phyloP scores from a whole-genome alignment of 2,113 vertebrate species.

The Hippolais icterina region DNA sequence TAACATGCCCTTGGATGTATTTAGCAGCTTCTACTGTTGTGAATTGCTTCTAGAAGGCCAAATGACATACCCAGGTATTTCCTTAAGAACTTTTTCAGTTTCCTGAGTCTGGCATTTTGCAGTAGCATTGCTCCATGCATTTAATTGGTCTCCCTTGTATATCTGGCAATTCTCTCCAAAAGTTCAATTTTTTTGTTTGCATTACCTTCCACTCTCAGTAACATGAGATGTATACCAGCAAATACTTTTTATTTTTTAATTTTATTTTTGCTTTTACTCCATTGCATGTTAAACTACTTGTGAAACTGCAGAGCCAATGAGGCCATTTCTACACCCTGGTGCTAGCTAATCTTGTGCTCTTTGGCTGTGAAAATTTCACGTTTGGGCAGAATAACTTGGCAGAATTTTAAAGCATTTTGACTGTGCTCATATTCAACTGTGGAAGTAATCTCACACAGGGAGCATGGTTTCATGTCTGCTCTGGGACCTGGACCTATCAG shows the following conservation, averaged over 20 bases:
- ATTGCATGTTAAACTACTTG: neutral
- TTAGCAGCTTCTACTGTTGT: neutral
- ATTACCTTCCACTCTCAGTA: neutral
- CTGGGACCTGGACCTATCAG: neutral
- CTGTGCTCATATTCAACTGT: neutral
- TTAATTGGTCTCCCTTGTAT: neutral
- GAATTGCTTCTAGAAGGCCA: neutral
- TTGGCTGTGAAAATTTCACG: neutral
- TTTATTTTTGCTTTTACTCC: neutral
- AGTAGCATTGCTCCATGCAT: neutral
- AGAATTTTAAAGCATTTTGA: neutral
- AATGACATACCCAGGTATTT: neutral
- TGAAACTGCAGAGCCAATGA: neutral
- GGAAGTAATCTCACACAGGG: neutral
- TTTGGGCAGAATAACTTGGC: neutral
- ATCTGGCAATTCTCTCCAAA: neutral
- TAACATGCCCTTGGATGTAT: neutral
- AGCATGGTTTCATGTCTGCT: neutral
- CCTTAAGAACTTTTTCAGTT: constrained; percentile 5
- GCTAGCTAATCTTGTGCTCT: neutral
- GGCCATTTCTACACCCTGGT: neutral
- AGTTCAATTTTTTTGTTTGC: neutral
- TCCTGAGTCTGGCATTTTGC: neutral
- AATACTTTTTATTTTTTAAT: neutral
- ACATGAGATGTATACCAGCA: neutral